These are phyloP conservation scores for Eupleurogrammus muticus DNA, from an alignment of 2,797 vertebrate genomes.

Conservation along the genomic window DNA sequence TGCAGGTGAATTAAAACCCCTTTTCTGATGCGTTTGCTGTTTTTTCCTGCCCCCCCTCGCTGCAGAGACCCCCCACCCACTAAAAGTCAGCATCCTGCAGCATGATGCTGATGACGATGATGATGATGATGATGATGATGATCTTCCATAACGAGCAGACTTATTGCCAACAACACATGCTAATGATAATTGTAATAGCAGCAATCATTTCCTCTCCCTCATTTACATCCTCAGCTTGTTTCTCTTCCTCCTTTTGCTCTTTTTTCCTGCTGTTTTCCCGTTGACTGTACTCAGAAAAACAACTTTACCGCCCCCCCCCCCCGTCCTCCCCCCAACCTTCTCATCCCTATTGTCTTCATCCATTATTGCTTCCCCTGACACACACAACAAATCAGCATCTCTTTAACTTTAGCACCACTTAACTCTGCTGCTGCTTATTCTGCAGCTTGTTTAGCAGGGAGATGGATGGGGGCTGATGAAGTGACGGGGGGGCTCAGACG, in stretches of 20 bases:
- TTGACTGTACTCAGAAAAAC: constrained; percentile 45
- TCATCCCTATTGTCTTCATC: constrained; percentile 66
- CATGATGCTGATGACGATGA: no score
- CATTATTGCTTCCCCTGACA: constrained; percentile 76
- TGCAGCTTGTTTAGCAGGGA: constrained; percentile 76
- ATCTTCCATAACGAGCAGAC: constrained; percentile 77
- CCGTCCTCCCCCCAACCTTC: constrained; percentile 45
- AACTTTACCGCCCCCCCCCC: constrained; percentile 42
- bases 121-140: no score
- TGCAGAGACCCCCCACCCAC: constrained; percentile 58
- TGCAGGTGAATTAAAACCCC: no score
- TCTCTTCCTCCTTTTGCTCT: constrained; percentile 42
- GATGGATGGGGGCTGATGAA: constrained; percentile 74
- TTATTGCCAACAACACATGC: constrained; percentile 76
- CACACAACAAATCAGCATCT: constrained; percentile 83
- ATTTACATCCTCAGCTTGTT: constrained; percentile 77
- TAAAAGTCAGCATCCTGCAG: constrained; percentile 71
- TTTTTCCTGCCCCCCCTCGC: background rate
- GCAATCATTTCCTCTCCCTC: constrained; percentile 77
- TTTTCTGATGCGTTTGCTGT: no score
- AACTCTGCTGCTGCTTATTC: constrained; percentile 79
- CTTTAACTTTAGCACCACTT: constrained; percentile 81
- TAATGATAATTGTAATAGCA: constrained; percentile 85
- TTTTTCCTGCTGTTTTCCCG: constrained; percentile 44
- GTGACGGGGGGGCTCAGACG: constrained; percentile 54